Conservation (phyloP, 2,888 invertebrate species). For the Latrodectus hesperus region DNA sequence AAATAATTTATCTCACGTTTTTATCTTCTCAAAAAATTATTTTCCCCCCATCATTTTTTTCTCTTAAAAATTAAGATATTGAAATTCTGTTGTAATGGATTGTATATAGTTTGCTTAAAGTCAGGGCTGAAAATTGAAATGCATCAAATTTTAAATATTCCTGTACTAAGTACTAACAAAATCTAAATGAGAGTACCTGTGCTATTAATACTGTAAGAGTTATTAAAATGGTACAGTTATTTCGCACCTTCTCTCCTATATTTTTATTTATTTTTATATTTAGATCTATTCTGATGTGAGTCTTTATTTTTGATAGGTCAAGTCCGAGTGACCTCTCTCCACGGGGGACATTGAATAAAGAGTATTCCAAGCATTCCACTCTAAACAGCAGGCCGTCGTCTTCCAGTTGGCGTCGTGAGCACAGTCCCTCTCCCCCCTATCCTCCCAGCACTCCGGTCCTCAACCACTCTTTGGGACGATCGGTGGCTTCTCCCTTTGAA, state of each 20-base stretch:
- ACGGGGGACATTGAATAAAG: conserved; percentile 41
- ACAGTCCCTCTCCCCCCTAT: conserved; percentile 56
- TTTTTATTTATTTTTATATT: neutral
- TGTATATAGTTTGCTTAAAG: too few relatives aligned
- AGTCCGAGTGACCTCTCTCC: conserved; percentile 64
- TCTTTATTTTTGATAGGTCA: conserved; percentile 16
- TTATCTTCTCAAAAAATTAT: too few relatives aligned
- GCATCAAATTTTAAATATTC: too few relatives aligned
- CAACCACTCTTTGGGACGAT: conserved; percentile 31
- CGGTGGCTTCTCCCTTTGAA: conserved; percentile 56
- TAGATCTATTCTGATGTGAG: neutral
- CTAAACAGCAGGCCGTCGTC: conserved; percentile 12
- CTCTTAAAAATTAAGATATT: too few relatives aligned
- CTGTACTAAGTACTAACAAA: too few relatives aligned
- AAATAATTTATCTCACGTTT: too few relatives aligned
- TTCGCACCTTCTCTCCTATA: neutral
- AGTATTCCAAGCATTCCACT: conserved; percentile 55
- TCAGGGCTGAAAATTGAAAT: too few relatives aligned
- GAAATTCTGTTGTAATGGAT: too few relatives aligned
- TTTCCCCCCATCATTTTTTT: too few relatives aligned
- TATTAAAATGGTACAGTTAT: too few relatives aligned
- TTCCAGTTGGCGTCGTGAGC: conserved; percentile 39
- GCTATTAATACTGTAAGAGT: too few relatives aligned
- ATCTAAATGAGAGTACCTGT: too few relatives aligned
- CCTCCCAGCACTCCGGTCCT: conserved; percentile 50